These are phyloP conservation scores for Pseudomyrmex gracilis DNA, from an alignment of 1,140 invertebrate genomes.

Conservation along the genomic window DNA sequence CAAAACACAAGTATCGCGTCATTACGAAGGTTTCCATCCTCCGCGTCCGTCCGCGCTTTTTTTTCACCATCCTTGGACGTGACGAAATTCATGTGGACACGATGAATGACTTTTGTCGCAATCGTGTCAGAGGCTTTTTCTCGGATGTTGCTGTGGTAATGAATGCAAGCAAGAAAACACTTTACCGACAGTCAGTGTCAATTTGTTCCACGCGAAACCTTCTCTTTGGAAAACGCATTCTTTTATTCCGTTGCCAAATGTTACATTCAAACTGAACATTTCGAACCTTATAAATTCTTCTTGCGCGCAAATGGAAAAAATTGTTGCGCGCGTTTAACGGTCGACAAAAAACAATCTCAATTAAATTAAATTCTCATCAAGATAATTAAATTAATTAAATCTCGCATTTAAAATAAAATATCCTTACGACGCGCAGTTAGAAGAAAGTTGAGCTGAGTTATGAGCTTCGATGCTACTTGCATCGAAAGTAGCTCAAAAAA, in stretches of 20 bases:
- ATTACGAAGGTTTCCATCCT: conserved; percentile 7
- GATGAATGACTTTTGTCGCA: conserved; percentile 23
- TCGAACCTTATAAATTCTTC: conserved; percentile 7
- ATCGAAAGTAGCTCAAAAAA: not conserved
- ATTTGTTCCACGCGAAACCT: conserved; percentile 22
- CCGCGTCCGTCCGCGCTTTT: not conserved
- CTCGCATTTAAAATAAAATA: not conserved
- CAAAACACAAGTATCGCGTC: conserved; percentile 14
- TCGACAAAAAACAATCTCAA: not conserved
- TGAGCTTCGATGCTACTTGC: too few species aligned
- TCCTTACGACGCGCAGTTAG: too few species aligned
- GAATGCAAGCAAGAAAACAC: not conserved
- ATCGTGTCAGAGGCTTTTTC: not conserved
- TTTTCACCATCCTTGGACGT: conserved; percentile 39
- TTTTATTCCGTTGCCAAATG: not conserved
- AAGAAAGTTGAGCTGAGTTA: too few species aligned
- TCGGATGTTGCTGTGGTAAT: conserved; percentile 17
- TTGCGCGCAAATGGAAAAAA: not conserved
- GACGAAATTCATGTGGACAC: conserved; percentile 34
- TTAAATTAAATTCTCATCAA: not conserved
- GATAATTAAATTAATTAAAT: not conserved
- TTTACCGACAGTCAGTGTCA: not conserved
- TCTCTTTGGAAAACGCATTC: not conserved
- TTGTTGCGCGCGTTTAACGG: not conserved
- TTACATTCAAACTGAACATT: not conserved